A percentile compares a stretch with the other conserved stretches of the same genome.
Evolutionary conservation across 2,888 invertebrate genomes (phyloP).

Genomic region (Trissolcus japonicus): DNA sequence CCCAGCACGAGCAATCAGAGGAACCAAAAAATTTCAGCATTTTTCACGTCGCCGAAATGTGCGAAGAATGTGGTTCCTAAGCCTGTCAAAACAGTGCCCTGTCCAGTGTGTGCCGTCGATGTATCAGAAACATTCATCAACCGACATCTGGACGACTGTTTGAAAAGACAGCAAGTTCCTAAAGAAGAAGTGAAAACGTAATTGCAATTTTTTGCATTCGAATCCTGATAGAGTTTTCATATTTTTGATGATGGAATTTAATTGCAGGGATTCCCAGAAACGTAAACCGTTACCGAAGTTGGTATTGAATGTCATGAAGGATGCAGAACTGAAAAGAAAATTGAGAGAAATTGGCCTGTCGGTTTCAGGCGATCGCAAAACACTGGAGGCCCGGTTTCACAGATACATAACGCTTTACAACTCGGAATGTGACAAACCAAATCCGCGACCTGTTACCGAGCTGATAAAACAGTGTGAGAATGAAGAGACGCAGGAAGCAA

Average conservation of each 20-base stretch:
- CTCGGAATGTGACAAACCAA: slow-evolving; percentile 76
- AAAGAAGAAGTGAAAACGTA: slow-evolving; percentile 6
- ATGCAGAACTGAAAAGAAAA: slow-evolving; percentile 75
- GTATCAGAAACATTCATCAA: slow-evolving; percentile 76
- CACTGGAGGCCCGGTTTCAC: slow-evolving; percentile 72
- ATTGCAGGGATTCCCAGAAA: slow-evolving; percentile 62
- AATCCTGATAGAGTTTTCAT: too few species aligned
- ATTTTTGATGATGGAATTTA: not conserved
- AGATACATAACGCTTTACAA: slow-evolving; percentile 75
- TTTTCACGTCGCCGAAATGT: slow-evolving; percentile 66
- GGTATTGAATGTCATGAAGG: slow-evolving; percentile 77
- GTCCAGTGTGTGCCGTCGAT: slow-evolving; percentile 77
- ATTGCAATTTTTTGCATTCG: not conserved
- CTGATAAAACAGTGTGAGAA: slow-evolving; percentile 74
- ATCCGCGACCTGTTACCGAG: slow-evolving; percentile 74
- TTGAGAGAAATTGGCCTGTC: slow-evolving; percentile 77
- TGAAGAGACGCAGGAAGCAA: slow-evolving; percentile 73
- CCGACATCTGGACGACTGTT: slow-evolving; percentile 77
- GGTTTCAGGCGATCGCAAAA: slow-evolving; percentile 75
- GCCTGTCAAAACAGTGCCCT: slow-evolving; percentile 68
- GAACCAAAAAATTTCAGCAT: slow-evolving; percentile 59
- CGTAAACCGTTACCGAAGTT: slow-evolving; percentile 77
- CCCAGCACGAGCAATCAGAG: slow-evolving; percentile 63
- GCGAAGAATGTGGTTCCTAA: slow-evolving; percentile 60
- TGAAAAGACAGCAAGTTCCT: slow-evolving; percentile 64